A percentile compares a stretch with the other conserved stretches of the same genome.
These are phyloP conservation scores for Panagrolaimus sp. DNA, from an alignment of 1,140 invertebrate genomes.

Conservation along the genomic window DNA sequence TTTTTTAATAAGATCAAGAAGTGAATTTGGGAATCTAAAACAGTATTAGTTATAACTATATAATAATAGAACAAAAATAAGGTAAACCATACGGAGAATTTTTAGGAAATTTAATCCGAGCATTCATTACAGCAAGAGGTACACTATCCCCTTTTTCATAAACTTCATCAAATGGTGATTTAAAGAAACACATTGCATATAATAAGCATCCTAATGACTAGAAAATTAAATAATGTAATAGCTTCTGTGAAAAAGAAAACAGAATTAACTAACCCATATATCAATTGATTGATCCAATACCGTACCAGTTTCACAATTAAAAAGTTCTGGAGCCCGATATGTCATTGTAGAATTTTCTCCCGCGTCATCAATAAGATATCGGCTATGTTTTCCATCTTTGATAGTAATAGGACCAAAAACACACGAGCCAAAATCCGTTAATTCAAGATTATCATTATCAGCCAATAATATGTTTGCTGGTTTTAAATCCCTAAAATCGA, in stretches of 20 bases:
- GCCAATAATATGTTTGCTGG: slow-evolving; percentile 74
- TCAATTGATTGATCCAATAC: slow-evolving; percentile 77
- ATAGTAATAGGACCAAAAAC: slow-evolving; percentile 71
- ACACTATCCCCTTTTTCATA: slow-evolving; percentile 5
- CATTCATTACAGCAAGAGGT: slow-evolving; percentile 63
- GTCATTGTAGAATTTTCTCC: slow-evolving; percentile 79
- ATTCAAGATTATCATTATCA: slow-evolving; percentile 68
- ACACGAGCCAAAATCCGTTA: slow-evolving; percentile 79
- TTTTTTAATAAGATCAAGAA: slow-evolving; percentile 68
- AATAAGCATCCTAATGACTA: not conserved
- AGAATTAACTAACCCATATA: slow-evolving; percentile 69
- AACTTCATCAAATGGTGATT: not conserved
- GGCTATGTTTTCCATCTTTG: slow-evolving; percentile 69
- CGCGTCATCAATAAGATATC: slow-evolving; percentile 72
- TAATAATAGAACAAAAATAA: slow-evolving; percentile 59
- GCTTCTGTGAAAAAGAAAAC: not conserved
- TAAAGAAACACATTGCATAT: slow-evolving; percentile 18
- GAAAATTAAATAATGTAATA: not conserved
- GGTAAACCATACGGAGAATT: slow-evolving; percentile 63
- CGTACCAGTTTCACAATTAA: slow-evolving; percentile 74
- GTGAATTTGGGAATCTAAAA: slow-evolving; percentile 62
- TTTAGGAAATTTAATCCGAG: slow-evolving; percentile 70
- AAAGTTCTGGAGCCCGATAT: slow-evolving; percentile 78
- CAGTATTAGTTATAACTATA: slow-evolving; percentile 50
- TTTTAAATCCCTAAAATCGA: slow-evolving; percentile 71